Base-by-base conservation (phyloP, 53 echinoderm and acorn worm species). In the Holothuria leucospilota region DNA sequence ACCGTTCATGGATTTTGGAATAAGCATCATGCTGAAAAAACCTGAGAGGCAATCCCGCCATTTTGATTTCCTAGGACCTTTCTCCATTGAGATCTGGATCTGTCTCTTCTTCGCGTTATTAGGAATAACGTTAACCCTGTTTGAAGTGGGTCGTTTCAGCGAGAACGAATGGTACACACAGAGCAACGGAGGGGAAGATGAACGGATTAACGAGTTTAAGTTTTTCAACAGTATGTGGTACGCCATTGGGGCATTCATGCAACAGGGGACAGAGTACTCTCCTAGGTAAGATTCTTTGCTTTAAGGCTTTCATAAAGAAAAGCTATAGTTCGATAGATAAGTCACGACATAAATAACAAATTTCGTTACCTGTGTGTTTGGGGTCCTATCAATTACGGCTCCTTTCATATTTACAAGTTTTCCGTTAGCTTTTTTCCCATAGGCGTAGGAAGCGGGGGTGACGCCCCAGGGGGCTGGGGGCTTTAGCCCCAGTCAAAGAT, bases 11-110 rank as follows among this genome's bases (percentile, higher is more conserved):
- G 95, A 90, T 61, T 85, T 95, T 23, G 99, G 99, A 4, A 92
- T 99, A 51, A 95, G 99, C 71, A 99, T 99, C 59, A 99, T 99
- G 99, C 75, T 94, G 67, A 99, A 94, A 94, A 99, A 92, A 74
- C 90, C 92, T 18, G 85, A 77, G 59, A 74, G 79, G 29, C 67
- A 62, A 28, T 77, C 86, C 62, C 92, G 92, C 10, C 82, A 94
- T 20, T 99, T 99, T 78, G 90, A 95, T 20, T 99, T 99, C 84
- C 85, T 99, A 62, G 90, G 94, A 23, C 99, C 99, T 2, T 82
- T 99, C 20, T 87, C 93, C 12, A 71, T 88, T 6, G 95, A 99
- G 87, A 95, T 99, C 29, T 99, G 99, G 99, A 92, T 95, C 59
- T 92, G 98, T 58, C 78, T 95, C 1, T 85, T 92, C 28, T 86